Conservation (phyloP, 1,140 invertebrate species). For the Protaetia brevitarsis region DNA sequence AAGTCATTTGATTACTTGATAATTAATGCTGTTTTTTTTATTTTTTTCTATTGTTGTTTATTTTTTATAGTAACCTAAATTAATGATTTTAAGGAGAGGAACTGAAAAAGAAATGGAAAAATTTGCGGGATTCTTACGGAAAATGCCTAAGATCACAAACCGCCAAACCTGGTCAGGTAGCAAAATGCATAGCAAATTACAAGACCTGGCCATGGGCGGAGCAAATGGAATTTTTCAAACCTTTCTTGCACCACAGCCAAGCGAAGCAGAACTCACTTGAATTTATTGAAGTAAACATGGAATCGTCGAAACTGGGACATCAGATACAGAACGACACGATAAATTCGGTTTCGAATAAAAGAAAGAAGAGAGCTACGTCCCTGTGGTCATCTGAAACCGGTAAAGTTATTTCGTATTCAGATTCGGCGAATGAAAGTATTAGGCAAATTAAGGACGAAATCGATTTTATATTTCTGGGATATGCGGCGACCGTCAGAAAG, state of each 20-base stretch:
- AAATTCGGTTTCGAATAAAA: neutral
- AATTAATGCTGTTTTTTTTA: too few species aligned
- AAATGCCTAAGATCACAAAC: constrained; percentile 20
- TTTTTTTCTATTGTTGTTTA: too few species aligned
- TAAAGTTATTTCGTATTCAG: neutral
- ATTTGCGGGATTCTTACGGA: constrained; percentile 14
- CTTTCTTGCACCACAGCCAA: constrained; percentile 21
- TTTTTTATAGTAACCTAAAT: too few species aligned
- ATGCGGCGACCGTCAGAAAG: constrained; percentile 10
- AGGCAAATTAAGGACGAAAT: neutral
- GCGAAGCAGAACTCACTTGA: neutral
- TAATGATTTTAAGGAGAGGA: too few species aligned
- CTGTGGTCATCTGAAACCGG: neutral
- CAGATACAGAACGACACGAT: neutral
- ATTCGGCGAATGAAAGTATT: neutral
- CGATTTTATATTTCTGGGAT: neutral
- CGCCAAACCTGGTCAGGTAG: constrained; percentile 21
- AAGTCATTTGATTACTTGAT: too few species aligned
- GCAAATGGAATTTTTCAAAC: constrained; percentile 25
- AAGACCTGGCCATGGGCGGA: constrained; percentile 26
- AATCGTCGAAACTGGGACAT: neutral
- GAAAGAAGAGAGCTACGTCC: neutral
- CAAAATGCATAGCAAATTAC: constrained; percentile 20
- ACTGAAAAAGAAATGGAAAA: constrained; percentile 22
- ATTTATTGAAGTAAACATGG: neutral